Evolutionary conservation across 2,113 vertebrate species (phyloP), one percentile per base, ranked within the genome.

Genomic region (Ginglymostoma cirratum): DNA sequence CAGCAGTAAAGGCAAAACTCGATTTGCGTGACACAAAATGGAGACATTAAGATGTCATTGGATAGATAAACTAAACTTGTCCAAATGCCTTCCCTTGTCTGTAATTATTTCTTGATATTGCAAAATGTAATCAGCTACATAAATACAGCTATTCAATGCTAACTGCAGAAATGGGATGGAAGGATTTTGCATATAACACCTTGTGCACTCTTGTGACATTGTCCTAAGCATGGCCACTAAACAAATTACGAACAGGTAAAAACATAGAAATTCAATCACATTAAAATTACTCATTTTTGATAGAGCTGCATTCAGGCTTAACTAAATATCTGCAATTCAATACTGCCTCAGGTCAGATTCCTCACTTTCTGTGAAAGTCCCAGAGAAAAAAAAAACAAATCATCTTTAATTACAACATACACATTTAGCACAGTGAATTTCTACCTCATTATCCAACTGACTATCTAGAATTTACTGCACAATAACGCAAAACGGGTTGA

Each of bases 361-460:
- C 55, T 34, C 6, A 67, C 61, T 93, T 67, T 65, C 55, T 93
- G 89, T 38, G 19, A 0, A 34, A 61, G 61, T 66, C 17, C 89
- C 61, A 30, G 55, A 65, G 55, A 61, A 10, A 61, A 87, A 23
- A 92, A 66, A 34, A 66, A n/a, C 89, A 66, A 93, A 93, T 93
- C n/a, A 66, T 48, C 34, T 61, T 93, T 93, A 66, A 93, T 93
- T 93, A 67, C 89, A 93, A 93, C 89, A 93, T 93, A 66, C 66
- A 93, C n/a, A 93, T 93, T 93, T 38, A 93, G 89, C 61, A 93
- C 61, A 38, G 61, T 38, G 55, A 34, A 93, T 93, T 93, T 93
- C 89, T 61, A 93, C 89, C 61, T 66, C 89, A 93, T 67, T 93
- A 66, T 38, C 34, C 8, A 66, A 66, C 38, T 93, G 38, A 93